Percentiles rank a stretch among this genome's conserved stretches.
phyloP scores from a whole-genome alignment of 2,888 invertebrate species.

The Lasioglossum calceatum region DNA sequence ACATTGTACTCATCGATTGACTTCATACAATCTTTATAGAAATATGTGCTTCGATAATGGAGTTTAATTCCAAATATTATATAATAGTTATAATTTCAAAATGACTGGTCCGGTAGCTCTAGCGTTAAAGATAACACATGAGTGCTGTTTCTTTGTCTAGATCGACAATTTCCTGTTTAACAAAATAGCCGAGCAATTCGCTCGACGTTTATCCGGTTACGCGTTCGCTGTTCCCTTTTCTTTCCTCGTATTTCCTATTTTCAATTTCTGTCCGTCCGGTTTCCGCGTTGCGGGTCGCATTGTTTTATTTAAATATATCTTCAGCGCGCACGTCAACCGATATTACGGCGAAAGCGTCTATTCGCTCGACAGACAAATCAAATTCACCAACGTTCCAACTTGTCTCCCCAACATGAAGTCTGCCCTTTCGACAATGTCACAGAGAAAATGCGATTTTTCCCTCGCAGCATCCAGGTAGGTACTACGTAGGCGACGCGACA shows the following conservation, averaged over 20 bases:
- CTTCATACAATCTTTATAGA: background rate
- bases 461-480: constrained; percentile 58
- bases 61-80: background rate
- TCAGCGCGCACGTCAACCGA: constrained; percentile 39
- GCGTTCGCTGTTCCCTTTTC: background rate
- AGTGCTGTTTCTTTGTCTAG: background rate
- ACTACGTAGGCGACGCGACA: constrained; percentile 30
- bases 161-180: background rate
- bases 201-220: background rate
- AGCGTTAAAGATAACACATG: background rate
- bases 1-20: too few species aligned
- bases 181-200: background rate
- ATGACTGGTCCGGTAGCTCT: background rate
- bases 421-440: constrained; percentile 66
- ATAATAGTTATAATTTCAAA: too few species aligned
- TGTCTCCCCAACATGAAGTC: constrained; percentile 57
- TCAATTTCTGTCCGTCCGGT: constrained; percentile 8
- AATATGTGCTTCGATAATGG: too few species aligned
- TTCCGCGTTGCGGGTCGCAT: constrained; percentile 22
- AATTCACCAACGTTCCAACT: constrained; percentile 69
- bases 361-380: constrained; percentile 69
- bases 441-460: constrained; percentile 70
- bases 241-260: background rate
- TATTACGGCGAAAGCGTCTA: constrained; percentile 65
- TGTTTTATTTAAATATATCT: constrained; percentile 63